These are phyloP conservation scores for Acanthacorydalis orientalis DNA, from an alignment of 2,888 invertebrate genomes.

Conservation along the genomic window DNA sequence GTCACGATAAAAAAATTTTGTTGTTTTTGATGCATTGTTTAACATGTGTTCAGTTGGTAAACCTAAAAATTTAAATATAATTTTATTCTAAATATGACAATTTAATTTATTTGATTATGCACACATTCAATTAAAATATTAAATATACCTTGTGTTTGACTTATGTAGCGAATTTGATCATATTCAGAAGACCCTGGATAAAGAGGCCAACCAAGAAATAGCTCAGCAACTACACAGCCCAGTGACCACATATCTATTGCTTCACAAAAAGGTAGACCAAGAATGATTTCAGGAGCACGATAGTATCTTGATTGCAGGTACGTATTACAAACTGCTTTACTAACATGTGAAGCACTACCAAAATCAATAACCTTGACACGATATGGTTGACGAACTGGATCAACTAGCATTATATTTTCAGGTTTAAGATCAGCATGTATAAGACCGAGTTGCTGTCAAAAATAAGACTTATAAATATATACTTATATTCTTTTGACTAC, in stretches of 20 bases:
- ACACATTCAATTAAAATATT: background rate
- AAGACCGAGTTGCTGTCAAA: conserved; percentile 78
- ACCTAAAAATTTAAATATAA: conserved; percentile 39
- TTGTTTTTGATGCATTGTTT: conserved; percentile 91
- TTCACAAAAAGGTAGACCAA: conserved; percentile 97
- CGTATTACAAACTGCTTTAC: conserved; percentile 98
- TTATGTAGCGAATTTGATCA: conserved; percentile 84
- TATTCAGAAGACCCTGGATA: conserved; percentile 99
- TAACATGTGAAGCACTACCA: conserved; percentile 97
- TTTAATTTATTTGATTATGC: background rate
- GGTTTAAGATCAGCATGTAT: conserved; percentile 99
- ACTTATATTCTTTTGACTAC: too few species aligned
- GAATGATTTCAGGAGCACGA: conserved; percentile 91
- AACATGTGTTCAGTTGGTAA: conserved; percentile 97
- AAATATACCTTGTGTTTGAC: conserved; percentile 47
- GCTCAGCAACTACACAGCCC: conserved; percentile 97
- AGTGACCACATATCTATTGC: conserved; percentile 99
- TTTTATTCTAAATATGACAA: background rate
- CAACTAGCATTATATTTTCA: conserved; percentile 99
- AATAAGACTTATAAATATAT: too few species aligned
- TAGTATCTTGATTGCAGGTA: conserved; percentile 98
- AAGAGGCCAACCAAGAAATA: conserved; percentile 98
- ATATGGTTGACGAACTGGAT: conserved; percentile 94
- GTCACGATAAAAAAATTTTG: conserved; percentile 95
- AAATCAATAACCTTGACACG: conserved; percentile 99